Evolutionary conservation across 2,113 vertebrate species (phyloP), one percentile per base, ranked within the genome.

Genomic region (Damaliscus lunatus): DNA sequence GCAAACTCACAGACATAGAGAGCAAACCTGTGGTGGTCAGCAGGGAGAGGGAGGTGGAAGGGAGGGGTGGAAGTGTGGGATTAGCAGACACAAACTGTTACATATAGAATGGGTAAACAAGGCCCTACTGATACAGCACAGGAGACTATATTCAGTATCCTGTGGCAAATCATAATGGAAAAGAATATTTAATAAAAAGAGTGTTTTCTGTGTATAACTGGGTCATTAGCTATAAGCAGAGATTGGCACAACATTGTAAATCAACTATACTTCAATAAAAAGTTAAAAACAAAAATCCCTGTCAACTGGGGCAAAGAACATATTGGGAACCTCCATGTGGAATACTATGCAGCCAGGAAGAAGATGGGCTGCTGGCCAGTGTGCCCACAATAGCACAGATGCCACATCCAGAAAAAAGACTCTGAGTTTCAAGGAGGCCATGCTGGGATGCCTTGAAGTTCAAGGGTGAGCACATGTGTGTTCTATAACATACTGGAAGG

Each of bases 351-450:
- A 46, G 80, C 33, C 78, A 46, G 29, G 48, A 60, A 36, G 81
- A 90, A 46, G 48, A 9, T 2, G 0, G 0, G 25, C 2, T 2
- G 4, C 3, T 5, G 0, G 31, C 1, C 2, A 5, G 5, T 2
- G 2, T 1, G 27, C 7, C 10, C n/a, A 59, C 57, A 14, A 67
- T 0, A 40, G 33, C 83, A 81, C 0, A 1, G 59, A 48, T 0
- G 7, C 64, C 19, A 27, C 9, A 21, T 27, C 21, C 14, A 43
- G 94, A 1, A 0, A 0, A 53, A 84, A 60, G 19, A 52, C 4
- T 10, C 53, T 0, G 10, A 46, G n/a, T 36, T 90, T 36, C 33
- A 27, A 60, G 88, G 27, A 57, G 21, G 62, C 67, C 43, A 40
- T 21, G 11, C 10, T 1, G 46, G 80, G 43, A 77, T 10, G 33